A percentile compares a stretch with the other conserved stretches of the same genome.
Evolutionary conservation across 2,888 invertebrate genomes (phyloP).

Genomic region (Heliconius hortense): DNA sequence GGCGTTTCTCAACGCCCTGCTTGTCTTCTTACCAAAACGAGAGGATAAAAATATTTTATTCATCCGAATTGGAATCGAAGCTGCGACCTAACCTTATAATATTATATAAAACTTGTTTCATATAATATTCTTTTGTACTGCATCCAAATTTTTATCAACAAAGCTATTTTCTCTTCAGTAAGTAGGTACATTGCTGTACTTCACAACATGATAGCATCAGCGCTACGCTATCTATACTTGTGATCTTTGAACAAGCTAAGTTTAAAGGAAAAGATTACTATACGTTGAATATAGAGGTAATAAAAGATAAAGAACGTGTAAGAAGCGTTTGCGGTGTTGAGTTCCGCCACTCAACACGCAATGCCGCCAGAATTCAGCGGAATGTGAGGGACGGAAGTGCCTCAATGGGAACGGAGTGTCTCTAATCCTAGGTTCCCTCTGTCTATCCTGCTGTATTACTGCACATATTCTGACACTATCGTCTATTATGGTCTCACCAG

Average conservation of each 20-base stretch:
- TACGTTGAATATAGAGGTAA: neutral
- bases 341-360: no score
- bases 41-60: neutral
- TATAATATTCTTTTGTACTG: neutral
- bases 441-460: no score
- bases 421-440: no score
- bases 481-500: no score
- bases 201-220: slow-evolving; percentile 18
- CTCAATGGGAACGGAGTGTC: no score
- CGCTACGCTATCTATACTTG: slow-evolving; percentile 15
- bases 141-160: slow-evolving; percentile 17
- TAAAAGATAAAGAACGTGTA: neutral
- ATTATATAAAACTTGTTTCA: neutral
- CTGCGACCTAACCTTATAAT: no score
- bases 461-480: no score
- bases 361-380: no score
- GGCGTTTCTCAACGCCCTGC: neutral
- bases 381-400: no score
- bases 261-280: slow-evolving; percentile 1
- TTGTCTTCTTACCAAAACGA: neutral
- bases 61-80: no score
- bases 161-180: slow-evolving; percentile 19
- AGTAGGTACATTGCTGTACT: slow-evolving; percentile 10
- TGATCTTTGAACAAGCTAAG: slow-evolving; percentile 17
- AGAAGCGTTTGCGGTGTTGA: neutral